Conservation (phyloP, 2,113 vertebrate genomes). For the Acanthisitta chloris region DNA sequence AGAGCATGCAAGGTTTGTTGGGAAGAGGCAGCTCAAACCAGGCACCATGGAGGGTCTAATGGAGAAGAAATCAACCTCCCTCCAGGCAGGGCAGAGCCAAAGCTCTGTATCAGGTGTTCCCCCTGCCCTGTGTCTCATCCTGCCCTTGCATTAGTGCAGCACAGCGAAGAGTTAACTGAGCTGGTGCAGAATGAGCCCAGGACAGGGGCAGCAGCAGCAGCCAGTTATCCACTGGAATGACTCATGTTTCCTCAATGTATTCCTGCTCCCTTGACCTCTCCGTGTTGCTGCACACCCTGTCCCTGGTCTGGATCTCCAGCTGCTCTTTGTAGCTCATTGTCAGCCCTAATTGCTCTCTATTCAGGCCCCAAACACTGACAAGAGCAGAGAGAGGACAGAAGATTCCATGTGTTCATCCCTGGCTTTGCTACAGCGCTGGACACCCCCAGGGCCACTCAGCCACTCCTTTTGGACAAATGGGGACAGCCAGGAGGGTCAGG, state of each 20-base stretch:
- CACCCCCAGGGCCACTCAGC: neutral
- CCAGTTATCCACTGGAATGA: neutral
- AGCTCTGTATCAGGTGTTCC: neutral
- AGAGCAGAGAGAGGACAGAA: neutral
- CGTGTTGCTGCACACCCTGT: neutral
- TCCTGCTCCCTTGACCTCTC: neutral
- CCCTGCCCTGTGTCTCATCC: neutral
- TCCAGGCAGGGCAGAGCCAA: neutral
- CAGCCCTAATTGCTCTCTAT: constrained; percentile 18
- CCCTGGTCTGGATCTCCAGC: neutral
- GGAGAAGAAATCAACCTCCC: neutral
- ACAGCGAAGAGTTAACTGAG: neutral
- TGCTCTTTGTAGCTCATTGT: neutral
- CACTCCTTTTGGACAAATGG: neutral
- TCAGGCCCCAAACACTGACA: neutral
- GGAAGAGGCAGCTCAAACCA: neutral
- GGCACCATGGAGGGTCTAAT: neutral
- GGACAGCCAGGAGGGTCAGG: neutral
- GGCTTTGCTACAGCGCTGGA: neutral
- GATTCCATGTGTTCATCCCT: neutral
- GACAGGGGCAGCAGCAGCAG: neutral
- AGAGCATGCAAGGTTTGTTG: fast-evolving
- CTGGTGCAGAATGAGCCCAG: neutral
- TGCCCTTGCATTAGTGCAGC: neutral
- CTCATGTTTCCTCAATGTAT: neutral